Evolutionary conservation across 2,888 invertebrate species (phyloP).

Genomic region (Lepeophtheirus nordmannii): DNA sequence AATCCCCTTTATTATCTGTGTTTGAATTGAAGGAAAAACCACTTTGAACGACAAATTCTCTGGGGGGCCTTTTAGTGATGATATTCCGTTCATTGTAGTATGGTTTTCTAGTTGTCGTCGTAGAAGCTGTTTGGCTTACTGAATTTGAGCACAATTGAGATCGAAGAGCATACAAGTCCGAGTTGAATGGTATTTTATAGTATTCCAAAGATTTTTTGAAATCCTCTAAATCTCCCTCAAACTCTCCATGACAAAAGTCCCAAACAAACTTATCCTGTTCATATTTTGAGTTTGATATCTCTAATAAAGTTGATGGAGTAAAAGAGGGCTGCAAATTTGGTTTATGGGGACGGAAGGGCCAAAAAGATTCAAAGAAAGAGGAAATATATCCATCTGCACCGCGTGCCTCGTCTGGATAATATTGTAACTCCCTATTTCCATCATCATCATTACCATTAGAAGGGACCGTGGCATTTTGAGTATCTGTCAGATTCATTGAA

Average conservation of each 20-base stretch:
- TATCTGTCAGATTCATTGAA: too few relatives aligned
- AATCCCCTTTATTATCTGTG: not conserved
- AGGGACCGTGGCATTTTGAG: too few relatives aligned
- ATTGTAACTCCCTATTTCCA: not conserved
- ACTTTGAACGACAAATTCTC: not conserved
- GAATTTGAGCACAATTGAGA: not conserved
- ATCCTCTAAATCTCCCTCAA: not conserved
- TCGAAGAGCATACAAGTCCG: not conserved
- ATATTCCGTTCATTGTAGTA: not conserved
- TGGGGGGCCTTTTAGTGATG: not conserved
- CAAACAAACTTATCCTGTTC: not conserved
- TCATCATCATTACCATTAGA: too few relatives aligned
- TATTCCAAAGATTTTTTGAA: not conserved
- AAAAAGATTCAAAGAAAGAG: not conserved
- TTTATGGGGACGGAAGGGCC: not conserved
- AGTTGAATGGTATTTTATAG: not conserved
- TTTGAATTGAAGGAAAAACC: not conserved
- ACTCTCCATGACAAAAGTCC: not conserved
- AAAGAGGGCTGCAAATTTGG: not conserved
- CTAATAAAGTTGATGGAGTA: not conserved
- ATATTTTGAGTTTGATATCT: not conserved
- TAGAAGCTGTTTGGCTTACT: not conserved
- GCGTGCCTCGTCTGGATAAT: not conserved
- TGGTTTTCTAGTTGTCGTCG: not conserved
- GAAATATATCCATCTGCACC: not conserved